Conservation (phyloP, 2,113 vertebrate species). For the Pollimyrus isidori region DNA sequence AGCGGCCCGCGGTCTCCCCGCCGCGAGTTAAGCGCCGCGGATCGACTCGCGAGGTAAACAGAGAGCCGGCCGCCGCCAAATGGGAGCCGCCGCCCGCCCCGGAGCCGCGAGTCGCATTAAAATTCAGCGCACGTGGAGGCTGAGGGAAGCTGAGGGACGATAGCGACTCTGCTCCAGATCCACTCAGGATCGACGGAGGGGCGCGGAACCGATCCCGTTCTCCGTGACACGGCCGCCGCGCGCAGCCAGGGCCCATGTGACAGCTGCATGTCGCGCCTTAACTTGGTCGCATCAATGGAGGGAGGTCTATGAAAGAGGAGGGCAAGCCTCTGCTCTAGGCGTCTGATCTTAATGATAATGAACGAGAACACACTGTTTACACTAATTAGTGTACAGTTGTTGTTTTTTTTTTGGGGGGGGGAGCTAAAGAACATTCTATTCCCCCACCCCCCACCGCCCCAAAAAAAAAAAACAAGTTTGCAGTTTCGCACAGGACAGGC, state of each 20-base stretch:
- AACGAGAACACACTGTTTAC: background rate
- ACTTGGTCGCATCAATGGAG: background rate
- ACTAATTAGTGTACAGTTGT: background rate
- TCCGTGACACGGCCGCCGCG: background rate
- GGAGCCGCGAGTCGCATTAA: background rate
- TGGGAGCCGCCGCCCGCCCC: background rate
- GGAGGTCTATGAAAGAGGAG: background rate
- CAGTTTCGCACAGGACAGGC: background rate
- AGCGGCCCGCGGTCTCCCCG: background rate
- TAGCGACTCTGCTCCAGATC: background rate
- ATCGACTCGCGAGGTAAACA: background rate
- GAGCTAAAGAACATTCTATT: background rate
- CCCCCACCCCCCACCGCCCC: too few species aligned
- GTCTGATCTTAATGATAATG: background rate
- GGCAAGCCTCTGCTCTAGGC: background rate
- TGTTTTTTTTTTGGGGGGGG: background rate
- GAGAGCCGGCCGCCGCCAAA: background rate
- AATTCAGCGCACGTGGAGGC: background rate
- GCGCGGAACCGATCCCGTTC: background rate
- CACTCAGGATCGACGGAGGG: background rate
- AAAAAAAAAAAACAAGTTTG: background rate
- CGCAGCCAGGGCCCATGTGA: background rate
- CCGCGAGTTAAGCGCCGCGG: background rate
- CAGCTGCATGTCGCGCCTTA: background rate
- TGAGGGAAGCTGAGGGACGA: background rate